These are phyloP conservation scores for Cataglyphis altisquamis DNA, from an alignment of 2,888 invertebrate species.

Conservation along the genomic window DNA sequence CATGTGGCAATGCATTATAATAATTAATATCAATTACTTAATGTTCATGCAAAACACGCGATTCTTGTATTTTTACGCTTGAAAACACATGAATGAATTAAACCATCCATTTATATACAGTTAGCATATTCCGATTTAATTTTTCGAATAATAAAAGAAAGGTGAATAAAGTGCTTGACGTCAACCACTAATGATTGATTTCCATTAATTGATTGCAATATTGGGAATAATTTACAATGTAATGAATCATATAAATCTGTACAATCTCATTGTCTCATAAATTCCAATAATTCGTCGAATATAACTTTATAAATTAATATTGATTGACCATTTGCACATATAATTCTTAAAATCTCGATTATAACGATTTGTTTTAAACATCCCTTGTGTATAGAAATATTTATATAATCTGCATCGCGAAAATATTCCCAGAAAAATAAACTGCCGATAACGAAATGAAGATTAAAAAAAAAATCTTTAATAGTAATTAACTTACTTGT, in stretches of 20 bases:
- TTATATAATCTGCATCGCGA: not conserved
- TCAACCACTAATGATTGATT: not conserved
- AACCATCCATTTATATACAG: not conserved
- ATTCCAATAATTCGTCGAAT: slow-evolving; percentile 9
- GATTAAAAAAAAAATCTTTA: not conserved
- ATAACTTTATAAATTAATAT: not conserved
- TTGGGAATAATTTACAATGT: not conserved
- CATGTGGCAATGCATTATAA: not conserved
- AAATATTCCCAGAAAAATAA: not conserved
- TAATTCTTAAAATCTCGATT: not conserved
- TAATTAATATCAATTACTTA: not conserved
- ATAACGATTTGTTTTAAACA: not conserved
- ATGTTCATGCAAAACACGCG: not conserved
- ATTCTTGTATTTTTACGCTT: slow-evolving; percentile 1
- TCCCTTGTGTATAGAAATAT: not conserved
- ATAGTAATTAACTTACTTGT: slow-evolving; percentile 59
- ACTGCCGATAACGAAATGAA: not conserved
- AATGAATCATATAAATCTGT: slow-evolving; percentile 16
- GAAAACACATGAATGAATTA: not conserved
- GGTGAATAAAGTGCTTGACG: not conserved
- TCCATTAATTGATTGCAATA: slow-evolving; percentile 16
- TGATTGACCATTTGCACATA: slow-evolving; percentile 10
- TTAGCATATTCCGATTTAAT: not conserved
- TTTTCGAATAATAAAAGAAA: not conserved
- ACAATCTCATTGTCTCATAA: not conserved